These are phyloP conservation scores for Coranthus polyacanthus DNA, from an alignment of 2,797 vertebrate genomes.

Conservation along the genomic window DNA sequence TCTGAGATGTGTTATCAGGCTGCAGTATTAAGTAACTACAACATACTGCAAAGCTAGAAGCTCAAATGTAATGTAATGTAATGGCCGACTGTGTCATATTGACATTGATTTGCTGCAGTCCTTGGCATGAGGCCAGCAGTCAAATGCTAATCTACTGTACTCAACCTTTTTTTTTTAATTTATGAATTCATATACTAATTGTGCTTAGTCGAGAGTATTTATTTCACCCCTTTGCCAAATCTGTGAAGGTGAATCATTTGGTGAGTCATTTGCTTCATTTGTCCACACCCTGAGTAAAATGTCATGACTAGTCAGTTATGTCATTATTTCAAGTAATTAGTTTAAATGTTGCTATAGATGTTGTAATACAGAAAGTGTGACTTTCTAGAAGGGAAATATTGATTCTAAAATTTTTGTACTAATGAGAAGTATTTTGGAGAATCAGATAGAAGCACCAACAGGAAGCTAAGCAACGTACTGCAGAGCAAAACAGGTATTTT, in stretches of 20 bases:
- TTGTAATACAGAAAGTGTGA: too few relatives aligned
- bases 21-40: background rate
- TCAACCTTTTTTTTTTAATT: conserved; percentile 34
- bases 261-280: conserved; percentile 8
- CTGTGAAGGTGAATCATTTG: conserved; percentile 27
- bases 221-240: conserved; percentile 10
- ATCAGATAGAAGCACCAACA: too few relatives aligned
- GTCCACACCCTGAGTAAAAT: background rate
- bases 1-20: too few relatives aligned
- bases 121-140: conserved; percentile 25
- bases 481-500: too few relatives aligned
- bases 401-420: too few relatives aligned
- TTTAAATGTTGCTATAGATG: too few relatives aligned
- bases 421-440: too few relatives aligned
- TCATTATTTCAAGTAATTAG: background rate
- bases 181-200: conserved; percentile 48
- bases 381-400: too few relatives aligned
- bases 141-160: conserved; percentile 20
- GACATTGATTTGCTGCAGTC: conserved; percentile 24
- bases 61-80: background rate
- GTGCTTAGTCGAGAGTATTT: conserved; percentile 34
- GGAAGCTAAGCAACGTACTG: too few relatives aligned
- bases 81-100: conserved; percentile 9
- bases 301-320: background rate
- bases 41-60: background rate